Evolutionary conservation across 2,113 vertebrate genomes (phyloP).

Genomic region (Neopipo cinnamomea): DNA sequence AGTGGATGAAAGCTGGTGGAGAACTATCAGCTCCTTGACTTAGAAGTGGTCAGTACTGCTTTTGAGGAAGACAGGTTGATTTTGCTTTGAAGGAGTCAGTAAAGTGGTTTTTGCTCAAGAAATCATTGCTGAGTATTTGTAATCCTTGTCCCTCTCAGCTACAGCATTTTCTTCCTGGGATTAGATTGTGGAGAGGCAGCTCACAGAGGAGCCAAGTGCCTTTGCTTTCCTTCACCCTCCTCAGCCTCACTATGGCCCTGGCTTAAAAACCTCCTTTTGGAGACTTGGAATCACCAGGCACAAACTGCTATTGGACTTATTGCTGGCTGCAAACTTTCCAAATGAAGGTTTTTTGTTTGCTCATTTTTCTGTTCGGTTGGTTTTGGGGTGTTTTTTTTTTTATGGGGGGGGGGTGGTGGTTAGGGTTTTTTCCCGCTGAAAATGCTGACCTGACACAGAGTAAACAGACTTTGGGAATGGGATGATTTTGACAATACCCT

Average conservation of each 20-base stretch:
- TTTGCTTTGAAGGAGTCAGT: background rate
- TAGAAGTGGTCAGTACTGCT: background rate
- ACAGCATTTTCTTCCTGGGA: background rate
- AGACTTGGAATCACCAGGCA: background rate
- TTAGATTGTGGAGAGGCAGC: background rate
- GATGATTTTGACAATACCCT: conserved; percentile 37
- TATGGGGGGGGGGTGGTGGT: too few relatives aligned
- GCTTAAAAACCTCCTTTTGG: background rate
- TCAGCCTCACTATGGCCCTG: background rate
- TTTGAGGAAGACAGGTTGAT: background rate
- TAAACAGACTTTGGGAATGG: background rate
- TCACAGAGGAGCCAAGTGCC: background rate
- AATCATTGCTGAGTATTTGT: background rate
- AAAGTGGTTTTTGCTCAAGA: background rate
- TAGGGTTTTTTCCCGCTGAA: background rate
- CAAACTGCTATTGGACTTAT: background rate
- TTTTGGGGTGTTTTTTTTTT: background rate
- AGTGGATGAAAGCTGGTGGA: background rate
- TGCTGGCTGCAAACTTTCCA: background rate
- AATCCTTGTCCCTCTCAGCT: background rate
- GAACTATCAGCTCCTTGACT: background rate
- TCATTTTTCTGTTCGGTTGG: background rate
- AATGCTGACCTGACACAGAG: conserved; percentile 2
- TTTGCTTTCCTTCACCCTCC: background rate
- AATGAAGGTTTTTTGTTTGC: background rate